Base-by-base conservation (phyloP, 2,797 vertebrate genomes). In the Tinamus major region DNA sequence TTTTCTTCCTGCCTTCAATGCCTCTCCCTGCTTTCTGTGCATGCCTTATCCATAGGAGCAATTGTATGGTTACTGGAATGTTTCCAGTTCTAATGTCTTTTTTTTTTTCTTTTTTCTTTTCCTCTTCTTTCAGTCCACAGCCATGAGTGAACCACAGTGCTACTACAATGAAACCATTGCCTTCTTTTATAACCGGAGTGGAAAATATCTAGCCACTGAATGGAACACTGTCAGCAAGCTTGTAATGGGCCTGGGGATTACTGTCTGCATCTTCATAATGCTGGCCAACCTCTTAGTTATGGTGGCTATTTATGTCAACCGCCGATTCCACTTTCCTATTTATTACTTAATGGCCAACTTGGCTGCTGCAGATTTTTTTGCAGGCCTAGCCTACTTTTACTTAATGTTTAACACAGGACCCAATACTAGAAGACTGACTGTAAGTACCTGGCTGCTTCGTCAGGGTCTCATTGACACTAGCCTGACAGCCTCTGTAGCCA, bases 341-440 rank as follows among this genome's bases (percentile, higher is more conserved):
- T 99, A 99, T 98, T 99, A 99, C 97, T 97, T 99, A 97, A 99
- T 99, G 99, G 99, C 99, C 88, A 99, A 99, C 95, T 97, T 99
- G 96, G 99, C 99, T 2, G 99, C 99, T 65, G 99, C 99, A 10
- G 99, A 99, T 98, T 99, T 99, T 97, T 99, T 99, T 91, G 99
- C 99, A 7, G 99, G 99, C 83, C 97, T 99, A 96, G 99, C 99
- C 35, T 99, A 99, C 97, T 99, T 99, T 97, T 99, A 99, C 97
- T 97, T 99, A 96, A 99, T 99, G 99, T 99, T 99, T 97, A 99
- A 99, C 98, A 99, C 99, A 13, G 99, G 99, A 77, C 99, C 99
- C 41, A 99, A 99, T 96, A 99, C 99, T 16, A 98, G 98, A 94
- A 98, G 98, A 82, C 95, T 99, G 90, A 99, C 99, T 12, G 99